Conservation (phyloP, 2,113 vertebrate species). For the Leptodactylus fuscus region DNA sequence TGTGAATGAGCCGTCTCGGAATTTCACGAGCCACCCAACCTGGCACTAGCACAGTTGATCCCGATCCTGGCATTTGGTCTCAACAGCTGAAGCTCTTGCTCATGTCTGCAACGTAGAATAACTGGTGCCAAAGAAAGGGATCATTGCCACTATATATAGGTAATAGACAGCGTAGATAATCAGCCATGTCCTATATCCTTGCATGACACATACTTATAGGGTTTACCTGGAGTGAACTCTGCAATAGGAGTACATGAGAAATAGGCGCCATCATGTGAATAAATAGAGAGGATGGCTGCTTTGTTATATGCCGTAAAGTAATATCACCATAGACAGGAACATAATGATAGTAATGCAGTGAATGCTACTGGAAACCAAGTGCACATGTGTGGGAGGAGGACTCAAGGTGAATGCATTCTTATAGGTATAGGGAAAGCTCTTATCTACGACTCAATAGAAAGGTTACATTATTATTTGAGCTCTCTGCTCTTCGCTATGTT, state of each 20-base stretch:
- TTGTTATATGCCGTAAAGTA: not conserved
- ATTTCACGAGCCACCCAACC: not conserved
- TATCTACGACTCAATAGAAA: conserved; percentile 17
- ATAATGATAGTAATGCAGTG: not conserved
- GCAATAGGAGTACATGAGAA: not conserved
- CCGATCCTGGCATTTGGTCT: not conserved
- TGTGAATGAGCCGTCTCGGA: too few species aligned
- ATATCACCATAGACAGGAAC: not conserved
- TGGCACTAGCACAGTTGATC: not conserved
- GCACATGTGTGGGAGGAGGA: not conserved
- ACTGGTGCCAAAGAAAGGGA: too few species aligned
- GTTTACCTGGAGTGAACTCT: not conserved
- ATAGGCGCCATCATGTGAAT: not conserved
- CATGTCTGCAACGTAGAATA: too few species aligned
- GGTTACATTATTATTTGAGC: not conserved
- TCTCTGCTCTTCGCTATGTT: not conserved
- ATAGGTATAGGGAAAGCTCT: not conserved
- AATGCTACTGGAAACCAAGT: not conserved
- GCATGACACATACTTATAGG: not conserved
- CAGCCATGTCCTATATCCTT: not conserved
- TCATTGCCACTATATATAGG: too few species aligned
- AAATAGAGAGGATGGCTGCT: not conserved
- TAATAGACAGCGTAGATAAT: too few species aligned
- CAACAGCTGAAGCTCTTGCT: too few species aligned
- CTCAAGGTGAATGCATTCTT: not conserved